Base-by-base conservation (phyloP, 2,797 vertebrate genomes). In the Dendrocincla fuliginosa region DNA sequence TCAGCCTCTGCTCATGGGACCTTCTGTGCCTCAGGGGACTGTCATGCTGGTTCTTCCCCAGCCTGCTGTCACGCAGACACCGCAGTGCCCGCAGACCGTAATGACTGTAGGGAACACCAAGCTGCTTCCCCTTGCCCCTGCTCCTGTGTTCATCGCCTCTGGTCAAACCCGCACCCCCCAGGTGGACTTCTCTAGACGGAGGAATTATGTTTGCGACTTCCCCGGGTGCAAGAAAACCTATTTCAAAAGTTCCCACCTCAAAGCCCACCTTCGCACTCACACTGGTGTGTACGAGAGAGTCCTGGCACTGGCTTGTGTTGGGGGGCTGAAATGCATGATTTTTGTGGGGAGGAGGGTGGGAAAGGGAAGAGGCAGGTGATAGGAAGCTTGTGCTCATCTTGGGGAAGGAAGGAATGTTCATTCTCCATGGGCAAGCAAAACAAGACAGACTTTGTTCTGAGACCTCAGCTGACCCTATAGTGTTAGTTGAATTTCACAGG, bases 241-340 rank as follows among this genome's bases (percentile, higher is more conserved):
- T 96, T 99, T 99, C 97, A 99, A 99, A 97, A 99, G 99, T 64
- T 99, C 99, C 5, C 99, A 99, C 95, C 98, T 99, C 87, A 99
- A 99, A 97, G 99, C 99, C 63, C 99, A 99, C 93, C 98, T 99
- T 76, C 98, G 99, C 92, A 99, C 99, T 10, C 99, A 99, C 97
- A 99, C 99, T 93, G 99, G 99, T 99, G 94, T 67, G 98, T 96
- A 75, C 0, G 0, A 49, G 10, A 9, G 46, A 28, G 27, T 33
- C 63, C n/a, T 11, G 7, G 19, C 7, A 3, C 27, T 53, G 61
- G 11, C 50, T 69, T 61, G 11, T 6, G 3, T 8, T 28, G 57
- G 84, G 74, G 35, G 53, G 74, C 50, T 55, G 50, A 37, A 77
- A 64, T 13, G 11, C 55, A 6, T 0, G 1, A 2, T 7, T 32